Evolutionary conservation across 2,797 vertebrate species (phyloP), one percentile per base, ranked within the genome.

Genomic region (Hozukius guyotensis): DNA sequence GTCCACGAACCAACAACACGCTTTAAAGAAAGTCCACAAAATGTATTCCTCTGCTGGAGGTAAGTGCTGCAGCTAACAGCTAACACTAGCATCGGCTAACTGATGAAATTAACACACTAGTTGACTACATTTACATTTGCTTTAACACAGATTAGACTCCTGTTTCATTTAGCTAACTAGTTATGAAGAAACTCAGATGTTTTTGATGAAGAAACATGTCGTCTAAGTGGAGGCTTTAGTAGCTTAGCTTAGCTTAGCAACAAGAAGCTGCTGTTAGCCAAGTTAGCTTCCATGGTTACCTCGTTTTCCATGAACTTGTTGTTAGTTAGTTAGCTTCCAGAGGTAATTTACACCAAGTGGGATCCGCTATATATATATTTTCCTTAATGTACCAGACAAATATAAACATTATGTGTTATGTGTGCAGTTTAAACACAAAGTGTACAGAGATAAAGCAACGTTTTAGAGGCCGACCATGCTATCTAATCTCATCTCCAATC

Each of bases 31-130:
- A 93, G 90, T 94, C 89, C 91, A 93, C 90, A 94, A 96, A 94
- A 96, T 96, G 96, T 96, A 93, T 93, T 92, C 96, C 92, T 94
- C 95, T 91, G 77, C 95, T 93, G 95, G 91, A 93, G 95, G 95
- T 96, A 94, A 96, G 95, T 95, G 87, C 62, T 79, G 83, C 73
- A 67, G 90, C 89, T 93, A 93, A 77, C 74, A 4, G 90, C 89
- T 93, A 93, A 77, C 74, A 5, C 77, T 91, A 93, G 93, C 93
- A 82, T 74, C 75, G 36, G 89, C 89, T 90, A 86, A 80, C 70
- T 61, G 87, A 90, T 87, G 78, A 49, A 75, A 72, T n/a, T 2
- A 67, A 72, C 60, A 73, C 79, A 61, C 27, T 31, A 46, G 18
- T 74, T 71, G 8, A 38, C 27, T 29, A 13, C n/a, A 2, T 62